Evolutionary conservation across 2,888 invertebrate genomes (phyloP).

Genomic region (Clistopyga incitator): DNA sequence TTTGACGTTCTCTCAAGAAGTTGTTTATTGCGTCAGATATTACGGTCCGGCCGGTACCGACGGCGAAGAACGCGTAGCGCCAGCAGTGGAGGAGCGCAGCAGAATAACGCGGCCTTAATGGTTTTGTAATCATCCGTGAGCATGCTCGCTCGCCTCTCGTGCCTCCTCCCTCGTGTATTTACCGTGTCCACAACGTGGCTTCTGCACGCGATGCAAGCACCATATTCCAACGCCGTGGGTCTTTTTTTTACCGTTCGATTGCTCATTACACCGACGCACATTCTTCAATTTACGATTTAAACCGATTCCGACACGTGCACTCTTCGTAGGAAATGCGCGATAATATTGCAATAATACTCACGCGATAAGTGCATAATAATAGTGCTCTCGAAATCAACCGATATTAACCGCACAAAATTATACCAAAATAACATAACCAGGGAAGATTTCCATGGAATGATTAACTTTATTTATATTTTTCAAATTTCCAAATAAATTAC

Average conservation of each 20-base stretch:
- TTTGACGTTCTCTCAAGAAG: conserved; percentile 50
- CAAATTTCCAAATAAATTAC: too few relatives aligned
- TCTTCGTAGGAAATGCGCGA: background rate
- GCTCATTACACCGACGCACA: conserved; percentile 28
- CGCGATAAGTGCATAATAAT: conserved; percentile 18
- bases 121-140: conserved; percentile 66
- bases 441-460: background rate
- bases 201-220: conserved; percentile 32
- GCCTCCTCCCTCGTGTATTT: conserved; percentile 35
- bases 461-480: too few relatives aligned
- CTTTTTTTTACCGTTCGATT: conserved; percentile 44
- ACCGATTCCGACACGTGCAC: background rate
- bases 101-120: conserved; percentile 65
- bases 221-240: conserved; percentile 29
- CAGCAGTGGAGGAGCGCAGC: conserved; percentile 28
- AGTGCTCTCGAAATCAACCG: conserved; percentile 37
- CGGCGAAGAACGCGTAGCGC: conserved; percentile 43
- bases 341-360: conserved; percentile 14
- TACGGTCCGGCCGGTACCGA: conserved; percentile 52
- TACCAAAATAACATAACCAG: background rate
- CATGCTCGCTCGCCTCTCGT: conserved; percentile 36
- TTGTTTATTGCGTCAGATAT: conserved; percentile 67
- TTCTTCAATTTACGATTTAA: conserved; percentile 41
- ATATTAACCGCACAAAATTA: conserved; percentile 39
- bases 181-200: conserved; percentile 45